Evolutionary conservation across 2,113 vertebrate genomes (phyloP), one percentile per base, ranked within the genome.

Genomic region (Tyto alba): DNA sequence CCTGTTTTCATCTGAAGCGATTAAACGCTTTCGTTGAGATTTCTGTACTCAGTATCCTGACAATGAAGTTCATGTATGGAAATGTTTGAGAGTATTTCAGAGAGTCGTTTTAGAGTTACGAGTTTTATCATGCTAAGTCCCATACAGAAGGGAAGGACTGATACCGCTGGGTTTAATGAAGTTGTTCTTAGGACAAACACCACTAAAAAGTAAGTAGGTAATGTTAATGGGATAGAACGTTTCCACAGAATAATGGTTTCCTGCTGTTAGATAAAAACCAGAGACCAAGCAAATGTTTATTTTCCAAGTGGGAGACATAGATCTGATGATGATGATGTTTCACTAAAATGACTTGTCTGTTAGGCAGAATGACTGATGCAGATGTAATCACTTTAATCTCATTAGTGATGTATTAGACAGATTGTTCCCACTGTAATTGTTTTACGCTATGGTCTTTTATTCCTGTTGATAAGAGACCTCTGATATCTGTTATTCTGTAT

Each of bases 371-470:
- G 95, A 97, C 88, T 96, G 95, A 95, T 96, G 85, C 76, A 97
- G 85, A 93, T 95, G 89, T 95, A 97, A 97, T 95, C 88, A 73
- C 90, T 97, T 90, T 93, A 95, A 97, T 95, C 93, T 97, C 89
- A 76, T 95, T 91, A 96, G 78, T 82, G 80, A 76, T 89, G 73
- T 75, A 72, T 96, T 90, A 93, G 90, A 79, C 45, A 73, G 66
- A 95, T 95, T 97, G 93, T 93, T 94, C 62, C 68, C 91, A 47
- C 71, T 93, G 62, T 95, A 94, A 93, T 79, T 94, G 88, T 95
- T 97, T 94, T 89, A 89, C 68, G 38, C 64, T 88, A 9, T 45
- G 36, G 76, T 79, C 79, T 95, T 95, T 94, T 86, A 73, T 81
- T 92, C 60, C 69, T 93, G 55, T 77, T 93, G 77, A 74, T 94